Conservation (phyloP, 2,797 vertebrate species). For the Spatula versicolor region DNA sequence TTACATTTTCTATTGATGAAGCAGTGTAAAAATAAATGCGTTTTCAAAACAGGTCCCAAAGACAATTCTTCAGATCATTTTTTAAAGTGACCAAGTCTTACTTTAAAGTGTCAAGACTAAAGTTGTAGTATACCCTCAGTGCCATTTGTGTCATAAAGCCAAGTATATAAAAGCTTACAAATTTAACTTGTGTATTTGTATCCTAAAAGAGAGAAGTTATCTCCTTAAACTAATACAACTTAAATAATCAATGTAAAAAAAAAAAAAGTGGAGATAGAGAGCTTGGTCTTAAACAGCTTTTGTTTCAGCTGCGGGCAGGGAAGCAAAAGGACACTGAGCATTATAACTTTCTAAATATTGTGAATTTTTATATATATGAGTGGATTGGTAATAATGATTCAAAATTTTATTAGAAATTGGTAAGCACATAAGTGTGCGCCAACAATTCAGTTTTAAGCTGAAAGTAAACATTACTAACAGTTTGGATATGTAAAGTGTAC, state of each 20-base stretch:
- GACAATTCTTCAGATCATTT: constrained; percentile 82
- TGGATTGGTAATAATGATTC: constrained; percentile 78
- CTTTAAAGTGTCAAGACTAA: constrained; percentile 77
- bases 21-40: constrained; percentile 79
- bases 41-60: constrained; percentile 79
- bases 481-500: constrained; percentile 68
- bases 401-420: constrained; percentile 84
- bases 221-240: constrained; percentile 58
- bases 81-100: constrained; percentile 81
- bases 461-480: constrained; percentile 75
- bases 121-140: constrained; percentile 77
- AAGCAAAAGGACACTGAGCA: constrained; percentile 79
- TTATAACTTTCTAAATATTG: constrained; percentile 73
- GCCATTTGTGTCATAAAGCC: constrained; percentile 82
- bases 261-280: constrained; percentile 49
- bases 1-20: constrained; percentile 76
- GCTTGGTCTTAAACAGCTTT: constrained; percentile 81
- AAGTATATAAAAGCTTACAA: constrained; percentile 75
- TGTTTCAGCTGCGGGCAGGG: constrained; percentile 83
- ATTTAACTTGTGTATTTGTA: constrained; percentile 68
- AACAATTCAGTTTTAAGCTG: constrained; percentile 71
- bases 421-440: constrained; percentile 72
- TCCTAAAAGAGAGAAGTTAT: constrained; percentile 53
- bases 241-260: constrained; percentile 70
- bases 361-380: constrained; percentile 75